Evolutionary conservation across 2,797 vertebrate genomes (phyloP).

Genomic region (Gymnodraco acuticeps): DNA sequence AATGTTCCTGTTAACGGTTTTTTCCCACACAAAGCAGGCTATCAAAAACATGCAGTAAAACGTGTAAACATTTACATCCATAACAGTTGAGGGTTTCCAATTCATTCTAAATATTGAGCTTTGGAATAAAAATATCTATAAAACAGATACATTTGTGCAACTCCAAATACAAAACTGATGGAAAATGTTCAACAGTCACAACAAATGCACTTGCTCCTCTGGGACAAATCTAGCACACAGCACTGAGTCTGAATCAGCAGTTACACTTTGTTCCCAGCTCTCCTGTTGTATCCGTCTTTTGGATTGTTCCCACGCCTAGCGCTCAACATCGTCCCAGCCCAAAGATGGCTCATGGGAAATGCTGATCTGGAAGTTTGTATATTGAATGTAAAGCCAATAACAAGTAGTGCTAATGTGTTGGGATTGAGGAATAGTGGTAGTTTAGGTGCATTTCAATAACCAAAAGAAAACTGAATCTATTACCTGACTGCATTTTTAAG

Average conservation of each 20-base stretch:
- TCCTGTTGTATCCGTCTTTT: conserved; percentile 31
- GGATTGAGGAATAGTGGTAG: background rate
- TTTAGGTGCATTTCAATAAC: background rate
- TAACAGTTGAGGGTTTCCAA: background rate
- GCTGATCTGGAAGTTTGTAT: conserved; percentile 33
- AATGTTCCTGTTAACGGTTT: background rate
- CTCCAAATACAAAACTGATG: conserved; percentile 1
- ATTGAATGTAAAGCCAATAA: conserved; percentile 11
- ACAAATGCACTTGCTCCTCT: conserved; percentile 8
- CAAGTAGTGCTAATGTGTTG: background rate
- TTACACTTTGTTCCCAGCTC: conserved; percentile 39
- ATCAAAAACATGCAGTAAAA: conserved; percentile 5
- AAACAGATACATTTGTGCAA: background rate
- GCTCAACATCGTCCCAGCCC: conserved; percentile 9
- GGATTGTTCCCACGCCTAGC: conserved; percentile 48
- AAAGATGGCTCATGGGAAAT: conserved; percentile 33
- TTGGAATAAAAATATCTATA: background rate
- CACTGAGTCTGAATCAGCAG: conserved; percentile 36
- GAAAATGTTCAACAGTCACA: conserved; percentile 16
- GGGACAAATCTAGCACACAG: conserved; percentile 17
- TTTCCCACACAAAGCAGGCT: conserved; percentile 7
- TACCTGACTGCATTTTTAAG: background rate
- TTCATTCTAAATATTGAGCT: background rate
- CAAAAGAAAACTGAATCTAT: background rate
- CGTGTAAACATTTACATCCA: background rate